Base-by-base conservation (phyloP, 1,140 invertebrate genomes). In the Bemisia tabaci region DNA sequence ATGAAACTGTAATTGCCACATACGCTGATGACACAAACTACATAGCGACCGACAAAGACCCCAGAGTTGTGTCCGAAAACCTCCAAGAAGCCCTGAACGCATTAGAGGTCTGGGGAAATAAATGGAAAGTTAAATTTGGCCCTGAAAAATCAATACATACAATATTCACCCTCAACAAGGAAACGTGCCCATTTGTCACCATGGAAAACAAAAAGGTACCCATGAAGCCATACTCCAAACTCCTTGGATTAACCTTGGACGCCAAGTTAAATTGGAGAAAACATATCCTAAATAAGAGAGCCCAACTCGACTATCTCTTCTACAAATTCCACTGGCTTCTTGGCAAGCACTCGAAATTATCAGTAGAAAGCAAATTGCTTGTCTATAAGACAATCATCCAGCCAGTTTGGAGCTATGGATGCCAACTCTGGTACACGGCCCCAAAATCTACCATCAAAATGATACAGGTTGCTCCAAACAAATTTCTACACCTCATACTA, bases 341-440 rank as follows among this genome's bases (percentile, higher is more conserved):
- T 12, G 70, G 69, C 21, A n/a, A n/a, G n/a, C n/a, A n/a, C n/a
- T 71, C 69, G 1, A 58, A 67, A 48, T 60, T 75, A 60, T 70
- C 66, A 12, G 22, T 73, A 12, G 23, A 73, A 58, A 74, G 73
- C 66, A 75, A 76, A 71, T 21, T 75, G 1, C 62, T 72, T 21
- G 39, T 76, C 1, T 74, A 75, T 65, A 71, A 75, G 33, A 25
- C 23, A 1, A 71, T 75, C 1, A 66, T 75, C 21, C 73, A 73
- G 66, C 73, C 75, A 25, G 67, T 75, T 12, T 75, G 75, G 72
- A 72, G 64, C 23, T 74, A 75, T 65, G 75, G 74, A n/a, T 70
- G 74, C 12, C 69, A 75, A 66, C 66, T 75, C 17, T 75, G 72
- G 73, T 73, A 71, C 24, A 69, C 65, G 24, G 72, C 74, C 24